These are phyloP conservation scores for Montifringilla adamsi DNA, from an alignment of 2,113 vertebrate species.

Conservation along the genomic window DNA sequence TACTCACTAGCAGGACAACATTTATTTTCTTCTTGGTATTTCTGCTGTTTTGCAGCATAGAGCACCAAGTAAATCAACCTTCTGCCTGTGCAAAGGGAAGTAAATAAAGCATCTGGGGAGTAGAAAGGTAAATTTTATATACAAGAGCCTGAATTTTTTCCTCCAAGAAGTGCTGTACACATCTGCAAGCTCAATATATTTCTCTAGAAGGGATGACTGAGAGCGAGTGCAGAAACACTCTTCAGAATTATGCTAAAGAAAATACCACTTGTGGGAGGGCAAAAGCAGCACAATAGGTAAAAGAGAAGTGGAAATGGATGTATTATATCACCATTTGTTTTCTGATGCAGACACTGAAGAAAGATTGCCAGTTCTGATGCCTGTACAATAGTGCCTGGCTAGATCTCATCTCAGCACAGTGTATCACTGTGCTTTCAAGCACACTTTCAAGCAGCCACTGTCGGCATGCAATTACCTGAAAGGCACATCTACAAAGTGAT, in stretches of 20 bases:
- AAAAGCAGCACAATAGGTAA: not conserved
- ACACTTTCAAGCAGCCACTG: not conserved
- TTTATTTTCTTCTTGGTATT: not conserved
- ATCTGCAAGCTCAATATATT: not conserved
- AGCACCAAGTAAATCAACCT: not conserved
- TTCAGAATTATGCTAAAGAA: not conserved
- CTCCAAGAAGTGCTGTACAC: not conserved
- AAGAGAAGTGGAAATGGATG: not conserved
- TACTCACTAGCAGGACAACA: not conserved
- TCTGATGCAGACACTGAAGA: constrained; percentile 42
- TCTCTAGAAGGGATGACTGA: not conserved
- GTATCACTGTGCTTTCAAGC: constrained; percentile 8
- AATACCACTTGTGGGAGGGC: not conserved
- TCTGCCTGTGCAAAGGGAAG: not conserved
- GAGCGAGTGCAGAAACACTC: not conserved
- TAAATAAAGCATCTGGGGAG: not conserved
- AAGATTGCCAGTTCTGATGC: not conserved
- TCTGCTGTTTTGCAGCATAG: not conserved
- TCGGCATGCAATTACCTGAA: not conserved
- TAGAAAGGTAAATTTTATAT: not conserved
- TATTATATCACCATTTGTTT: constrained; percentile 49
- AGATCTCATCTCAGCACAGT: constrained; percentile 38
- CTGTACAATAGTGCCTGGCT: not conserved
- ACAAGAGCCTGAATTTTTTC: not conserved
- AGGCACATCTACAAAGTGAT: constrained; percentile 34